These are phyloP conservation scores for Drosophila bunnanda DNA, from an alignment of 2,888 invertebrate genomes.

Conservation along the genomic window DNA sequence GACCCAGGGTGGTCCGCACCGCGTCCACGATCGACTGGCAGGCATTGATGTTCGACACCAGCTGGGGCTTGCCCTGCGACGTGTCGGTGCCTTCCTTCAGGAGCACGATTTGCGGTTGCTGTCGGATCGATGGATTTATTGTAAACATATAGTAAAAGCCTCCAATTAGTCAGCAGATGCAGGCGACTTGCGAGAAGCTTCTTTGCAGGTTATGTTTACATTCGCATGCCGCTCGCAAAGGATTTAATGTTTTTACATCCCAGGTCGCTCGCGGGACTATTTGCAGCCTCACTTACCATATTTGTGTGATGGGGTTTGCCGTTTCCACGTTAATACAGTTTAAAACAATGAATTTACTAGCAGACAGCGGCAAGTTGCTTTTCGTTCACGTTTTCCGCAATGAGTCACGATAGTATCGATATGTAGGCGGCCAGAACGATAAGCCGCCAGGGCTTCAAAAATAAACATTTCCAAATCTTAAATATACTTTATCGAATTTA, in stretches of 20 bases:
- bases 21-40: conserved; percentile 98
- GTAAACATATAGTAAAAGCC: conserved; percentile 3
- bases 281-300: conserved; percentile 77
- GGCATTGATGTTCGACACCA: conserved; percentile 98
- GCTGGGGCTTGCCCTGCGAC: conserved; percentile 97
- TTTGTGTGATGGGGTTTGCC: conserved; percentile 65
- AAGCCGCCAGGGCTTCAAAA: neutral
- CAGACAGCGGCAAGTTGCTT: conserved; percentile 68
- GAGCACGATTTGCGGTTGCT: conserved; percentile 99
- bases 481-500: neutral
- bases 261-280: conserved; percentile 35
- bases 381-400: conserved; percentile 72
- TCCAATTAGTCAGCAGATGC: conserved; percentile 52
- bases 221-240: conserved; percentile 52
- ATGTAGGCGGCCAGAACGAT: neutral
- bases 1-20: conserved; percentile 97
- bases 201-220: conserved; percentile 75
- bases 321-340: conserved; percentile 44
- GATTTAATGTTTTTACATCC: conserved; percentile 15
- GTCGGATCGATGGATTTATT: conserved; percentile 67
- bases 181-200: conserved; percentile 69
- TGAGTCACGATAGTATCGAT: conserved; percentile 58
- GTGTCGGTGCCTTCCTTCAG: conserved; percentile 99
- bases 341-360: conserved; percentile 69
- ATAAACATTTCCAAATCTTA: neutral